These are phyloP conservation scores for Junonia oenone DNA, from an alignment of 2,888 invertebrate species.

Conservation along the genomic window DNA sequence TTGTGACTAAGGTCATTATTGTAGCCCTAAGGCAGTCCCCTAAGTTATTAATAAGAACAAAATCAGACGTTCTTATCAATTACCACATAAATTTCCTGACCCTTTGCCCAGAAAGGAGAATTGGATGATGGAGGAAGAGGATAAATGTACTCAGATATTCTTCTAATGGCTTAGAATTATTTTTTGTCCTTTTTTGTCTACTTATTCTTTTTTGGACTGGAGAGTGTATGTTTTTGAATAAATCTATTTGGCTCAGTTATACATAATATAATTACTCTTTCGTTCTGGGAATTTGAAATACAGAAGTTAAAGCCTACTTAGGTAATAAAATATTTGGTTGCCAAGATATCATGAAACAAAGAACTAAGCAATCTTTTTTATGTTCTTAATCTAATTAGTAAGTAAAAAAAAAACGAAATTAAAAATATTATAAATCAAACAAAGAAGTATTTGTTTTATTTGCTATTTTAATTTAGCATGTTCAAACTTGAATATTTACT, in stretches of 20 bases:
- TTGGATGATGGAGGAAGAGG: conserved; percentile 38
- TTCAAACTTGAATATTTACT: background rate
- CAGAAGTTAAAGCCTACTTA: no score
- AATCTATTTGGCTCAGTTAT: no score
- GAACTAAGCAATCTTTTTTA: background rate
- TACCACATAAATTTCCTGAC: conserved; percentile 34
- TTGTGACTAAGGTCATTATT: background rate
- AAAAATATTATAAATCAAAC: background rate
- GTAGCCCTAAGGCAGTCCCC: background rate
- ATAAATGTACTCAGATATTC: conserved; percentile 42
- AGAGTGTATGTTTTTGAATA: conserved; percentile 13
- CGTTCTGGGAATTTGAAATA: no score
- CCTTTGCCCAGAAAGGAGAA: conserved; percentile 29
- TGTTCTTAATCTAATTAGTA: background rate
- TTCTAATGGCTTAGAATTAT: conserved; percentile 51
- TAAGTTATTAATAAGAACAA: conserved; percentile 12
- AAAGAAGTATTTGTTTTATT: background rate
- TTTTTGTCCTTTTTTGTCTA: conserved; percentile 27
- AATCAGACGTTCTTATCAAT: conserved; percentile 36
- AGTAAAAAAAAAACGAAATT: background rate
- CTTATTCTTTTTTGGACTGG: conserved; percentile 6
- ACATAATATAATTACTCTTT: no score
- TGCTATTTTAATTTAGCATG: background rate
- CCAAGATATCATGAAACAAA: no score
- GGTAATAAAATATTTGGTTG: no score